phyloP scores from a whole-genome alignment of 2,888 invertebrate species.

The Cataglyphis altisquamis region DNA sequence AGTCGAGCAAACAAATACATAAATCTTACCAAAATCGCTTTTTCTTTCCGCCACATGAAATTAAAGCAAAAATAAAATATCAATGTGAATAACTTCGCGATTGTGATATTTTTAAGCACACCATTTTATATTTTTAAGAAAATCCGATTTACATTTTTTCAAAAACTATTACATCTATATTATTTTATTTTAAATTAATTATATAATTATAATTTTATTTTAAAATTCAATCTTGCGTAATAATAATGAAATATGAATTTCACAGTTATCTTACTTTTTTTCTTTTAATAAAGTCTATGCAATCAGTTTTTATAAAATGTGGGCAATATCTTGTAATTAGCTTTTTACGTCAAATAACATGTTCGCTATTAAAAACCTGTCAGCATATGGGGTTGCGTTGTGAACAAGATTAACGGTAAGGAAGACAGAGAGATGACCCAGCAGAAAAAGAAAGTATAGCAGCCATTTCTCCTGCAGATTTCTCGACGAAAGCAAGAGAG shows the following conservation, averaged over 20 bases:
- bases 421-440: constrained; percentile 30
- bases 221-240: neutral
- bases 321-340: constrained; percentile 35
- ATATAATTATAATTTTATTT: no score
- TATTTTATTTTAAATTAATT: neutral
- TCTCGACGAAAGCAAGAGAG: constrained; percentile 68
- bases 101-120: constrained; percentile 2
- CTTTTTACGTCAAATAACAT: constrained; percentile 24
- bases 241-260: neutral
- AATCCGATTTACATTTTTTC: neutral
- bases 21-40: constrained; percentile 27
- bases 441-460: constrained; percentile 58
- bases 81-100: constrained; percentile 9
- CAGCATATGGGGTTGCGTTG: constrained; percentile 24
- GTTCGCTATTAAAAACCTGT: constrained; percentile 46
- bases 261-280: neutral
- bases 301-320: constrained; percentile 9
- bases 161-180: neutral
- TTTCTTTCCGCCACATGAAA: constrained; percentile 20
- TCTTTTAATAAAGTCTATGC: neutral
- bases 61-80: constrained; percentile 24
- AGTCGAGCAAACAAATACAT: constrained; percentile 39
- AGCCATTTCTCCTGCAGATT: constrained; percentile 59
- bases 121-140: neutral
- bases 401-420: constrained; percentile 33